Evolutionary conservation across 2,113 vertebrate species (phyloP).

Genomic region (Ascaphus truei): DNA sequence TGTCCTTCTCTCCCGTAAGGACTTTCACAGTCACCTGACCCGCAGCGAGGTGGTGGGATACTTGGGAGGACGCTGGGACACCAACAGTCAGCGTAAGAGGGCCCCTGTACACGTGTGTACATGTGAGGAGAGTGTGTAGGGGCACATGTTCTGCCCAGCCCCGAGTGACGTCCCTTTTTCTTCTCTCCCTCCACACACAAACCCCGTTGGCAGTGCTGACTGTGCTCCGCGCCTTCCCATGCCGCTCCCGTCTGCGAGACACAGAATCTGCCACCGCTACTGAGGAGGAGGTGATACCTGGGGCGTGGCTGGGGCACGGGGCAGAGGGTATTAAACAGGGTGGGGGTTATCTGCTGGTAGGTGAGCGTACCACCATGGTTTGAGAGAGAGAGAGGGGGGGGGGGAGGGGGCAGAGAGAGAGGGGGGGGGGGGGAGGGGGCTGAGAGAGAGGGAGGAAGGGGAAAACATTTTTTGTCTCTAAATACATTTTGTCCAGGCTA

Average conservation of each 20-base stretch:
- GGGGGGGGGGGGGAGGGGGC: too few relatives aligned
- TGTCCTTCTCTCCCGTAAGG: constrained; percentile 51
- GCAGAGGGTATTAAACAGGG: too few relatives aligned
- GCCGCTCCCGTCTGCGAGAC: constrained; percentile 82
- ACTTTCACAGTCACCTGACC: constrained; percentile 95
- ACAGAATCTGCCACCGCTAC: constrained; percentile 65
- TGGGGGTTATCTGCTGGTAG: too few relatives aligned
- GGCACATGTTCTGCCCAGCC: not conserved
- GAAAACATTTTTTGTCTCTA: too few relatives aligned
- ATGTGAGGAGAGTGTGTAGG: too few relatives aligned
- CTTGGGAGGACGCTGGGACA: constrained; percentile 93
- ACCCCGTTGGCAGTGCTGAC: constrained; percentile 77
- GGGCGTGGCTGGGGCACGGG: fast-evolving
- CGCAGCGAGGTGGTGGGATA: constrained; percentile 92
- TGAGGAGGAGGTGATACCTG: constrained; percentile 80
- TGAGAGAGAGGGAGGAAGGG: too few relatives aligned
- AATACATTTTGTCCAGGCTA: too few relatives aligned
- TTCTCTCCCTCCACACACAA: not conserved
- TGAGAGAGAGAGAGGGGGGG: too few relatives aligned
- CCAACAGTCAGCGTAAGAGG: constrained; percentile 82
- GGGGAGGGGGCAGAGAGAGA: too few relatives aligned
- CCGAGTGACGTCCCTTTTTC: not conserved
- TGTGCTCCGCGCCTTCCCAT: constrained; percentile 86
- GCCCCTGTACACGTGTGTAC: too few relatives aligned
- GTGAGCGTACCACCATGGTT: too few relatives aligned